A percentile compares a stretch with the other conserved stretches of the same genome.
Conservation (phyloP, 2,113 vertebrate genomes). For the Pluvianellus socialis region DNA sequence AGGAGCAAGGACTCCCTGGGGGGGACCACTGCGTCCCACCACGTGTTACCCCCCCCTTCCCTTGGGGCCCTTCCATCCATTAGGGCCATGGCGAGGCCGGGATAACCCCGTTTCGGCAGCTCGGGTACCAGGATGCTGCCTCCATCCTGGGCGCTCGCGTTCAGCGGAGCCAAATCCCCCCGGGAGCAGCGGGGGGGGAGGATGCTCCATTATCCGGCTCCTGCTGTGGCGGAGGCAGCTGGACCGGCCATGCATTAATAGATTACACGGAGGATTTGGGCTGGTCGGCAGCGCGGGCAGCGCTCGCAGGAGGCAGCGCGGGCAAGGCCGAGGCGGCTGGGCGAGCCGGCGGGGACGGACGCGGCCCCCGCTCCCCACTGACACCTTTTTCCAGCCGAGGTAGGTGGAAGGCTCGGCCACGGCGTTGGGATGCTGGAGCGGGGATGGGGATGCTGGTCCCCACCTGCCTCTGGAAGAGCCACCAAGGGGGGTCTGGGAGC, state of each 20-base stretch:
- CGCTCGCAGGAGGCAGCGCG: neutral
- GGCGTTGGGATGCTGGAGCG: neutral
- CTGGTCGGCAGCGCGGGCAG: neutral
- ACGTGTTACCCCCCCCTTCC: no score
- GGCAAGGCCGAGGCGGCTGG: neutral
- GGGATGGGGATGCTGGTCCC: neutral
- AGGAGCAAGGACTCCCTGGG: neutral
- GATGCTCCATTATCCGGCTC: neutral
- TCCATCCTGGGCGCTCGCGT: neutral
- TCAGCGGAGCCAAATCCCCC: constrained; percentile 41
- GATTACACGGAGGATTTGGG: constrained; percentile 59
- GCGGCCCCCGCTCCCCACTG: neutral
- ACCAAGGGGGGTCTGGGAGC: neutral
- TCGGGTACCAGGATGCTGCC: neutral
- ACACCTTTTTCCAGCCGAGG: neutral
- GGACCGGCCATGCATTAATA: constrained; percentile 47
- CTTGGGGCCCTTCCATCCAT: neutral
- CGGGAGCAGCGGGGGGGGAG: constrained; percentile 18
- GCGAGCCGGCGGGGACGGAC: neutral
- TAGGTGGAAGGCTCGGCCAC: neutral
- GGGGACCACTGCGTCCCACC: neutral
- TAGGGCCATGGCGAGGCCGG: accelerated
- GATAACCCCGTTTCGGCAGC: neutral
- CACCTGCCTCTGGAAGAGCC: neutral
- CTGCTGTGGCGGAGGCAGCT: constrained; percentile 33